phyloP scores from a whole-genome alignment of 1,140 invertebrate species.

The Megalonaias nervosa region DNA sequence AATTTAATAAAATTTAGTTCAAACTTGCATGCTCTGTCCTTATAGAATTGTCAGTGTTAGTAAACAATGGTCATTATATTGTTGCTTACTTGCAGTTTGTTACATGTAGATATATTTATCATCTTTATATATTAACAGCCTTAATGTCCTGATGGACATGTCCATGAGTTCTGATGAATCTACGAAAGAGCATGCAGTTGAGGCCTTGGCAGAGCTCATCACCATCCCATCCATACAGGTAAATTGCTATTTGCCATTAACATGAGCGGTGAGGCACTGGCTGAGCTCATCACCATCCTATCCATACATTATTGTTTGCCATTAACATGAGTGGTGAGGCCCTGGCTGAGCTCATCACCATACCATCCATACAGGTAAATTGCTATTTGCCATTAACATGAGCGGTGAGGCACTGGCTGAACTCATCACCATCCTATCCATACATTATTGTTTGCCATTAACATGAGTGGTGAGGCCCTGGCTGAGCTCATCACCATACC shows the following conservation, averaged over 20 bases:
- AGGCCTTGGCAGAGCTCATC: slow-evolving; percentile 64
- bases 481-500: slow-evolving; percentile 66
- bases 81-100: too few species aligned
- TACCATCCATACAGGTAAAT: slow-evolving; percentile 66
- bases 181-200: slow-evolving; percentile 68
- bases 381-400: background rate
- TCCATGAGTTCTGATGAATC: slow-evolving; percentile 58
- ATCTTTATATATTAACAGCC: slow-evolving; percentile 41
- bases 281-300: background rate
- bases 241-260: background rate
- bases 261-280: background rate
- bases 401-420: background rate
- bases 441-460: background rate
- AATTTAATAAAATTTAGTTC: too few species aligned
- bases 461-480: slow-evolving; percentile 57
- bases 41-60: too few species aligned
- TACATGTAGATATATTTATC: too few species aligned
- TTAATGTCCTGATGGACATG: slow-evolving; percentile 59
- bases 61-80: too few species aligned
- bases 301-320: background rate
- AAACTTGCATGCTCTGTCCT: too few species aligned
- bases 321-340: slow-evolving; percentile 53
- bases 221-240: slow-evolving; percentile 69
- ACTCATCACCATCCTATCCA: background rate
- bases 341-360: slow-evolving; percentile 63